Evolutionary conservation across 2,888 invertebrate genomes (phyloP), one percentile per base, ranked within the genome.

Genomic region (Tiphia femorata): DNA sequence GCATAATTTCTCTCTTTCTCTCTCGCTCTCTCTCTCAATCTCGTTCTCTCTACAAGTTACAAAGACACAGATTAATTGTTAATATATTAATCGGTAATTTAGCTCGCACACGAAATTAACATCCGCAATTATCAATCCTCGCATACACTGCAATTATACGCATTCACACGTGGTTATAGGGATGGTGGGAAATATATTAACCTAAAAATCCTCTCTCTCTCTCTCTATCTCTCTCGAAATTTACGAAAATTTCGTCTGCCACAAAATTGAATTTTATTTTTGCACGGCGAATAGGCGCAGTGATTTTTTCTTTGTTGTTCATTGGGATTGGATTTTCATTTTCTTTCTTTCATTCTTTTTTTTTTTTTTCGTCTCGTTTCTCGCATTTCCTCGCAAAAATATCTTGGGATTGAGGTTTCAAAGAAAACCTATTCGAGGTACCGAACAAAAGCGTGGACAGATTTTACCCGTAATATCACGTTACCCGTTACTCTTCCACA

Each of bases 21-120:
- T n/a, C n/a, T n/a, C n/a, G n/a, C n/a, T n/a, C n/a, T n/a, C n/a
- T n/a, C n/a, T n/a, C n/a, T n/a, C n/a, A n/a, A n/a, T n/a, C n/a
- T n/a, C n/a, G n/a, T n/a, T n/a, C n/a, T n/a, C n/a, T n/a, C n/a
- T n/a, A n/a, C n/a, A n/a, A n/a, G 50, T 64, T 77, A 71, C 55
- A 71, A 65, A 68, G 65, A 75, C 62, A 67, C 63, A 66, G 73
- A 72, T 75, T 73, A 72, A 75, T 67, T 66, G 61, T 17, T 69
- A 66, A 69, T 69, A 70, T 67, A 65, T 70, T 72, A n/a, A 64
- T 62, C 55, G 55, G n/a, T 63, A 58, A 52, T 67, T 70, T 61
- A 67, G 64, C 59, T 70, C 67, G 59, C 70, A 72, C 63, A 68
- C 61, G 65, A 67, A 63, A n/a, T n/a, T n/a, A n/a, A 69, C 58